A percentile compares a stretch with the other conserved stretches of the same genome.
Evolutionary conservation across 2,113 vertebrate species (phyloP).

Genomic region (Raja brachyura): DNA sequence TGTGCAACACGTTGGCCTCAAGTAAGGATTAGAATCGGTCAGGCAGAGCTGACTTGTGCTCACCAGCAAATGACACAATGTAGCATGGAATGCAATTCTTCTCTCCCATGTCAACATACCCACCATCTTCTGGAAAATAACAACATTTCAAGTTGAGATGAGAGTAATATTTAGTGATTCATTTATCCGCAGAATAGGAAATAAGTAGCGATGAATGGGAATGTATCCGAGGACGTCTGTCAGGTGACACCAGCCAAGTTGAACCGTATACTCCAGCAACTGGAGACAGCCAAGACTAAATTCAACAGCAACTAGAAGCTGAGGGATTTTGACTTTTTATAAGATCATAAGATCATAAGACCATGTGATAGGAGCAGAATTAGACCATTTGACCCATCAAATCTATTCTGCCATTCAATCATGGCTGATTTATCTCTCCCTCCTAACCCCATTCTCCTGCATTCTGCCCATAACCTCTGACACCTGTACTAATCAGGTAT

Average conservation of each 20-base stretch:
- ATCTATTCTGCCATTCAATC: no score
- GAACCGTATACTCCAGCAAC: not conserved
- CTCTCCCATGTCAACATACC: not conserved
- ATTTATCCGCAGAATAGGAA: not conserved
- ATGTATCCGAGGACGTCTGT: not conserved
- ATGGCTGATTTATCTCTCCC: no score
- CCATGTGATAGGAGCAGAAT: no score
- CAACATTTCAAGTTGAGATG: not conserved
- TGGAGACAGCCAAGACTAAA: not conserved
- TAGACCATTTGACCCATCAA: no score
- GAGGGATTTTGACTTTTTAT: not conserved
- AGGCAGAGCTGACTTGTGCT: not conserved
- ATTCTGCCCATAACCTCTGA: no score
- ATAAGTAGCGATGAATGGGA: not conserved
- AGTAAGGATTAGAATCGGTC: not conserved
- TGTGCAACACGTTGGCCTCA: not conserved
- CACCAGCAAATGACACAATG: not conserved
- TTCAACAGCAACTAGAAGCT: not conserved
- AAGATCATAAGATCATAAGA: not conserved
- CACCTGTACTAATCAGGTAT: no score
- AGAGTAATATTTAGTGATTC: not conserved
- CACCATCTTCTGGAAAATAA: not conserved
- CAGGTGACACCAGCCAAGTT: not conserved
- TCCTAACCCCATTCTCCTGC: no score
- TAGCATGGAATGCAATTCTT: not conserved